phyloP scores from a whole-genome alignment of 2,113 vertebrate species.

The Herpetotheres cachinnans region DNA sequence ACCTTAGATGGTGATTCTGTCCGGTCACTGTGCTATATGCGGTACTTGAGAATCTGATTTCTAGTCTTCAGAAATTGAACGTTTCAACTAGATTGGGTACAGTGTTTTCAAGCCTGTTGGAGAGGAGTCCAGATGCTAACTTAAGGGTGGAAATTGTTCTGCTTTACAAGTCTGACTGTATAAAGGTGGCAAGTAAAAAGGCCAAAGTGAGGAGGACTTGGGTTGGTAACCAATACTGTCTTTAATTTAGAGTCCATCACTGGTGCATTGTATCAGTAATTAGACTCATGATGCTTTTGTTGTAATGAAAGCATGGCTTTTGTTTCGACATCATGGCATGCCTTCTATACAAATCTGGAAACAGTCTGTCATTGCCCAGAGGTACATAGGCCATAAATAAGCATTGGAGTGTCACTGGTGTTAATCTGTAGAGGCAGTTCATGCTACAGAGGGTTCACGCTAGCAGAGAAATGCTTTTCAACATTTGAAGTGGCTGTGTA shows the following conservation, averaged over 20 bases:
- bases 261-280: background rate
- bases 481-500: background rate
- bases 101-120: background rate
- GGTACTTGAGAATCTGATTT: background rate
- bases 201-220: background rate
- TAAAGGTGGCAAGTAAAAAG: background rate
- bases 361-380: slow-evolving; percentile 41
- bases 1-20: background rate
- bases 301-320: slow-evolving; percentile 6
- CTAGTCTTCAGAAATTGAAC: background rate
- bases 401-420: background rate
- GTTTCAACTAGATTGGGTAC: background rate
- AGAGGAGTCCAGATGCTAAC: background rate
- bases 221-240: background rate
- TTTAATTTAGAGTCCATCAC: background rate
- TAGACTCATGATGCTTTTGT: background rate
- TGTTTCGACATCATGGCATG: background rate
- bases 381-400: slow-evolving; percentile 12
- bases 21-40: accelerated
- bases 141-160: background rate
- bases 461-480: background rate
- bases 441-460: background rate
- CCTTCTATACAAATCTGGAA: slow-evolving; percentile 1
- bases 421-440: slow-evolving; percentile 24
- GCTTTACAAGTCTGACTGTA: background rate